Conservation (phyloP, 2,113 vertebrate species). For the Gallinago paraguaiae region DNA sequence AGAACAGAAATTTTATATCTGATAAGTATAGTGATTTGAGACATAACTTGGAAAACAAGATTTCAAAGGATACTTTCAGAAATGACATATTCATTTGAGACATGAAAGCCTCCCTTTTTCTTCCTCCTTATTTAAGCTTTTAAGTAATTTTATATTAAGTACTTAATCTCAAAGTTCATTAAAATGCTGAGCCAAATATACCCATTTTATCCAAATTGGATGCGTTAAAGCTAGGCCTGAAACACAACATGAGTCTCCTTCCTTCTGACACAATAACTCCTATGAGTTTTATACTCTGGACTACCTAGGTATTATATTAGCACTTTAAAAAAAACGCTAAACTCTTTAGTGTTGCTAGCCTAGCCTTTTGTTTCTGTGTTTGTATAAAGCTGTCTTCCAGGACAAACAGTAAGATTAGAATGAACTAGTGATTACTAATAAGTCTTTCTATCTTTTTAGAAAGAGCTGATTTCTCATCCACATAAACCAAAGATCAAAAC, state of each 20-base stretch:
- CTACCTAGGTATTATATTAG: neutral
- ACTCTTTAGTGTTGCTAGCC: neutral
- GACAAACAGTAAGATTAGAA: neutral
- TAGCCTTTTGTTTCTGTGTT: neutral
- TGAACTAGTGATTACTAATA: neutral
- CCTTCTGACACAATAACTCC: neutral
- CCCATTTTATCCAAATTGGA: neutral
- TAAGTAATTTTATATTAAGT: neutral
- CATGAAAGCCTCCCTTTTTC: neutral
- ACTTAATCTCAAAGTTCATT: neutral
- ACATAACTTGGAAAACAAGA: neutral
- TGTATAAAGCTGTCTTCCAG: neutral
- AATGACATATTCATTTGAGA: neutral
- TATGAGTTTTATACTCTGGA: neutral
- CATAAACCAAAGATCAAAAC: slow-evolving; percentile 53
- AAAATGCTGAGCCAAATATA: neutral
- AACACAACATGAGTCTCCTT: neutral
- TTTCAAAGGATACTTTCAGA: neutral
- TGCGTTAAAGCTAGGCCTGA: neutral
- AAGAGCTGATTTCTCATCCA: slow-evolving; percentile 69
- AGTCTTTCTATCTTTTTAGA: slow-evolving; percentile 59
- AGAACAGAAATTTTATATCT: neutral
- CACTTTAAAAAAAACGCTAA: neutral
- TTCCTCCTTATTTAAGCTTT: neutral
- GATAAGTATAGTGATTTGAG: neutral